Percentiles rank a stretch among this genome's conserved stretches.
phyloP scores from a whole-genome alignment of 2,888 invertebrate genomes.

The Pemphredon lugubris region DNA sequence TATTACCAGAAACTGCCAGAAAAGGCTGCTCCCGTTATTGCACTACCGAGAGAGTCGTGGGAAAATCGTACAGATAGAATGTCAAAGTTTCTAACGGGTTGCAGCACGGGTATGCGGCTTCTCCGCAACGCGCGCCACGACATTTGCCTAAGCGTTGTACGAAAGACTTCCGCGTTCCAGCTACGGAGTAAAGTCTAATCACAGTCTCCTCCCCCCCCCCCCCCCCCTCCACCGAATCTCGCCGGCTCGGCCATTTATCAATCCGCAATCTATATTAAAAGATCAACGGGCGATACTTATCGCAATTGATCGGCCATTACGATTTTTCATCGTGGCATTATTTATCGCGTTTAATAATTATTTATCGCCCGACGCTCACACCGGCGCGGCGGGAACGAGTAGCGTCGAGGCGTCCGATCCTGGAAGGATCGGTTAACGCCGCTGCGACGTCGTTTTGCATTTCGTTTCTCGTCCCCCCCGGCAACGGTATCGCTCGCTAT shows the following conservation, averaged over 20 bases:
- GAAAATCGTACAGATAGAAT: constrained; percentile 54
- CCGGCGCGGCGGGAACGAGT: too few species aligned
- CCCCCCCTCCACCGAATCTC: constrained; percentile 6
- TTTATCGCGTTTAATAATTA: constrained; percentile 26
- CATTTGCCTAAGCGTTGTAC: constrained; percentile 56
- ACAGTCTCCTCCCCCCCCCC: constrained; percentile 19
- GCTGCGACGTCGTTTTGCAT: constrained; percentile 15
- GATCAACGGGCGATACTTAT: constrained; percentile 17
- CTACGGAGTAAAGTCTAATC: constrained; percentile 56
- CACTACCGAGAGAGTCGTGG: constrained; percentile 32
- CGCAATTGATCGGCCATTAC: constrained; percentile 12
- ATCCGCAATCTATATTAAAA: constrained; percentile 27
- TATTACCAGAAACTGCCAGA: constrained; percentile 50
- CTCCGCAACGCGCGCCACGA: constrained; percentile 34
- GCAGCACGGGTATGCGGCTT: constrained; percentile 28
- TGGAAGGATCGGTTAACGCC: constrained; percentile 18
- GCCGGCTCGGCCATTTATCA: constrained; percentile 9
- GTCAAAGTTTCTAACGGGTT: constrained; percentile 57
- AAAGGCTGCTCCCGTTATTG: constrained; percentile 59
- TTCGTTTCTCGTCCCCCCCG: constrained; percentile 14
- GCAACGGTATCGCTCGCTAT: too few species aligned
- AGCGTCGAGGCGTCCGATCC: too few species aligned
- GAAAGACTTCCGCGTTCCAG: constrained; percentile 60
- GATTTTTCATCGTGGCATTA: neutral
- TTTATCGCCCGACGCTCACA: constrained; percentile 21